Evolutionary conservation across 1,140 invertebrate genomes (phyloP).

Genomic region (Lysiphlebus fabarum): DNA sequence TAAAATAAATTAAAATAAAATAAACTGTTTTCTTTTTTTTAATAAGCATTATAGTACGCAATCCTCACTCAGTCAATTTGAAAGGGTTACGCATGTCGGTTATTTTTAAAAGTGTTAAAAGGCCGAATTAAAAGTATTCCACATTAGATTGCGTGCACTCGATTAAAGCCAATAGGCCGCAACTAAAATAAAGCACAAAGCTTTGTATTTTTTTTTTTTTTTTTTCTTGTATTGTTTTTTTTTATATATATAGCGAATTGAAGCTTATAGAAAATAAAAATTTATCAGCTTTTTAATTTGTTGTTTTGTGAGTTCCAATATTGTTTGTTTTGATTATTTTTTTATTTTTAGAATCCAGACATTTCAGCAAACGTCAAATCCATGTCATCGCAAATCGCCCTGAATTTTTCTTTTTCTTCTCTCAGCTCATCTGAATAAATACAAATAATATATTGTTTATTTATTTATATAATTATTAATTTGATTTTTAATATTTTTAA

Average conservation of each 20-base stretch:
- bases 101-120: conserved; percentile 30
- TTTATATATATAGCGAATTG: neutral
- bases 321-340: conserved; percentile 25
- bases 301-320: conserved; percentile 1
- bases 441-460: conserved; percentile 18
- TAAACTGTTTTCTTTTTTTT: neutral
- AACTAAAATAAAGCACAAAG: conserved; percentile 26
- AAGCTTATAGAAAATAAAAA: conserved; percentile 1
- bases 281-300: conserved; percentile 1
- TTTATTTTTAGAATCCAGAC: conserved; percentile 50
- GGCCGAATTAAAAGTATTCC: conserved; percentile 27
- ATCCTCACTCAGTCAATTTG: conserved; percentile 18
- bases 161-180: conserved; percentile 21
- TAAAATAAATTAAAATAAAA: conserved; percentile 1
- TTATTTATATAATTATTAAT: neutral
- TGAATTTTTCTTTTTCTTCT: conserved; percentile 68
- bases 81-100: conserved; percentile 20
- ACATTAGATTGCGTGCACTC: conserved; percentile 17
- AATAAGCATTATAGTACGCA: conserved; percentile 2
- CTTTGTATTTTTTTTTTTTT: conserved; percentile 7
- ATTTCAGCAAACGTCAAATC: conserved; percentile 66
- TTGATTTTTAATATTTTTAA: conserved; percentile 3
- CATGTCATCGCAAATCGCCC: conserved; percentile 70
- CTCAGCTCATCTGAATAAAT: conserved; percentile 67
- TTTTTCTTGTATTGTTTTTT: conserved; percentile 28